These are phyloP conservation scores for Drosophila nebulosa DNA, from an alignment of 1,140 invertebrate species.

Conservation along the genomic window DNA sequence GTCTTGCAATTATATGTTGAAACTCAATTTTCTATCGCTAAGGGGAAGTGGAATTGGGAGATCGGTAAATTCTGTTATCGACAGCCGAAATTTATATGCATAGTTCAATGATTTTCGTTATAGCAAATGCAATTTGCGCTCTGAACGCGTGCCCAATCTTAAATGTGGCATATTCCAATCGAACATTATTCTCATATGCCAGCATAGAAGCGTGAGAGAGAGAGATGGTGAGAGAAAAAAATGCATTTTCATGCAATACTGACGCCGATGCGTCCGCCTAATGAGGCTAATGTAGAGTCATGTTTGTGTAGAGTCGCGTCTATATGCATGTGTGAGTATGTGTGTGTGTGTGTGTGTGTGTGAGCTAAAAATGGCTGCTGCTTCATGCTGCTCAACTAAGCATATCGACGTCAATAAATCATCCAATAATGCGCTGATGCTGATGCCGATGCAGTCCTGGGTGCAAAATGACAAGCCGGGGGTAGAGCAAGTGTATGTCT, in stretches of 20 bases:
- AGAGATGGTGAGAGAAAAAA: not conserved
- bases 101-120: slow-evolving; percentile 29
- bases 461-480: slow-evolving; percentile 40
- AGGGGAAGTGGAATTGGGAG: too few relatives aligned
- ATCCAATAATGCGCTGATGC: slow-evolving; percentile 75
- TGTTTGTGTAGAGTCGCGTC: slow-evolving; percentile 22
- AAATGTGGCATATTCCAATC: slow-evolving; percentile 63
- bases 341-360: slow-evolving; percentile 7
- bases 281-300: slow-evolving; percentile 54
- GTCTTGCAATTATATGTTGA: slow-evolving; percentile 39
- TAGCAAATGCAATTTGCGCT: slow-evolving; percentile 52
- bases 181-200: slow-evolving; percentile 41
- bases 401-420: slow-evolving; percentile 80
- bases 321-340: not conserved
- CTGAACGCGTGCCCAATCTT: slow-evolving; percentile 56
- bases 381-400: slow-evolving; percentile 69
- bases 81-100: slow-evolving; percentile 18
- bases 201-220: not conserved
- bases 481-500: slow-evolving; percentile 42
- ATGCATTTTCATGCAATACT: slow-evolving; percentile 30
- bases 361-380: slow-evolving; percentile 52
- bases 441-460: slow-evolving; percentile 44
- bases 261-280: slow-evolving; percentile 41
- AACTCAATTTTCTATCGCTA: too few relatives aligned
- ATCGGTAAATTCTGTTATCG: slow-evolving; percentile 28